Evolutionary conservation across 1,140 invertebrate species (phyloP).

Genomic region (Mamestra configurata): DNA sequence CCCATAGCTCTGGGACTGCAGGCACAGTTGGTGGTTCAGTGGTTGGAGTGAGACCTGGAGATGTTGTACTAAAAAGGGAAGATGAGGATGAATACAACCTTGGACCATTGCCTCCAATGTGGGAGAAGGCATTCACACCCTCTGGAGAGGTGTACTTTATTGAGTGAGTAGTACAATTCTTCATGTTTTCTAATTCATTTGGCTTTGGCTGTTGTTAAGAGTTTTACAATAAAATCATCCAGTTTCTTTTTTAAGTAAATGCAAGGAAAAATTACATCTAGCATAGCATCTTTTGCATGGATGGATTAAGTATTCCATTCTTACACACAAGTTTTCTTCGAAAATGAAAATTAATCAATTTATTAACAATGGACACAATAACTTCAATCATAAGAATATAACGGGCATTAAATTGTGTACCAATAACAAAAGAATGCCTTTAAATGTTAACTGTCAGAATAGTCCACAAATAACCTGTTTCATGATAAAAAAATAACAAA

Average conservation of each 20-base stretch:
- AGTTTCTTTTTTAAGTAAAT: neutral
- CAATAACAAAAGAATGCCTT: too few relatives aligned
- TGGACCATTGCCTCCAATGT: constrained; percentile 97
- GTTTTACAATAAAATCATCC: too few relatives aligned
- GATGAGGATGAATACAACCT: constrained; percentile 88
- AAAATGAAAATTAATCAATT: neutral
- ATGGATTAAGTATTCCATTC: too few relatives aligned
- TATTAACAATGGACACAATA: neutral
- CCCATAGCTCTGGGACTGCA: too few relatives aligned
- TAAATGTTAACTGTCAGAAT: too few relatives aligned
- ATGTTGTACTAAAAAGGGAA: constrained; percentile 75
- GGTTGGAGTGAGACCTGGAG: constrained; percentile 79
- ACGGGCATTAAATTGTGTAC: neutral
- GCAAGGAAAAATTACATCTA: neutral
- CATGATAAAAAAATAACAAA: too few relatives aligned
- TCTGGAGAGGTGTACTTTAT: constrained; percentile 99
- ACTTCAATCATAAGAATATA: neutral
- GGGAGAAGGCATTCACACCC: constrained; percentile 99
- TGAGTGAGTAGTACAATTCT: constrained; percentile 92
- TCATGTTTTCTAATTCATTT: neutral
- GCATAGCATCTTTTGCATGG: neutral
- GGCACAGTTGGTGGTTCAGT: constrained; percentile 82
- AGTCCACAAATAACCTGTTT: too few relatives aligned
- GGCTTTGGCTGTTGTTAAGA: too few relatives aligned
- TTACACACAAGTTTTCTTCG: too few relatives aligned